Evolutionary conservation across 2,113 vertebrate species (phyloP), one percentile per base, ranked within the genome.

Genomic region (Seriola quinqueradiata): DNA sequence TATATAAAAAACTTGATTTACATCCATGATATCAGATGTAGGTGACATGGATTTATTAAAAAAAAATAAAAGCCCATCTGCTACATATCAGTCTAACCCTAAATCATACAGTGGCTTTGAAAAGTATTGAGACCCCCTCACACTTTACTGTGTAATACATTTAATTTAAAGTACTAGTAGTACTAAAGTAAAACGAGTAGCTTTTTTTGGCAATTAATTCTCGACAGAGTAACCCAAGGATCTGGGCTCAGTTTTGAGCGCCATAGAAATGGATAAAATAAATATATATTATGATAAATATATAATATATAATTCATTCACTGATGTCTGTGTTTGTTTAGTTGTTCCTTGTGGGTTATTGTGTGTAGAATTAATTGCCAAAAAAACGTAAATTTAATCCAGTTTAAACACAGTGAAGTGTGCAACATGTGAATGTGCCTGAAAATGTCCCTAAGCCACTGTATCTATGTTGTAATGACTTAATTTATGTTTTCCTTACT

Each of bases 51-150:
- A 64, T 8, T 52, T 23, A 28, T n/a, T 3, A 13, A 40, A 50
- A 25, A 0, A 4, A 17, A 19, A 19, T 16, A 48, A 48, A 48
- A 14, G 13, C 13, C 48, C 17, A 7, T 17, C 48, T 50, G 46
- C 46, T 14, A 17, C 36, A 16, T 48, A 60, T 46, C 8, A 44
- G 79, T 86, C 60, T 36, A 75, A 79, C 32, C 23, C 32, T n/a
- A 11, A 60, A 40, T 50, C 28, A 21, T 48, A 34, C 52, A 59
- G 2, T 5, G 8, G 42, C 48, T 68, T 10, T 23, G 4, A 5
- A 58, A 69, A 38, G 13, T 23, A 16, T 52, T 71, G 14, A 67
- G 40, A 42, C 40, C 40, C 40, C 40, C 7, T 34, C 25, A 70
- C 1, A 0, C 21, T 46, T 73, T 42, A 65, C 21, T 23, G n/a